Evolutionary conservation across 2,797 vertebrate genomes (phyloP).

Genomic region (Triplophysa bombifrons): DNA sequence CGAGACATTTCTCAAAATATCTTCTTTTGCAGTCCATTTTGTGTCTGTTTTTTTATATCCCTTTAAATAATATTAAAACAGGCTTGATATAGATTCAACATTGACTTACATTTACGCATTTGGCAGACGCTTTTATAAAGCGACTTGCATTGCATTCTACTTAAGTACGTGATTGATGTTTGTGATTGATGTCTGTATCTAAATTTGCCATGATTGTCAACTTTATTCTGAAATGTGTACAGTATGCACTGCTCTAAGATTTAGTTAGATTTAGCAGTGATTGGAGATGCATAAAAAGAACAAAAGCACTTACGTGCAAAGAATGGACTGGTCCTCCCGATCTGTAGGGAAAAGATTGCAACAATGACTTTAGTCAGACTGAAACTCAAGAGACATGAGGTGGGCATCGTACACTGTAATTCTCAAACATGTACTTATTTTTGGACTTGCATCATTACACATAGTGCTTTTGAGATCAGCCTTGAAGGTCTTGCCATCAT

Average conservation of each 20-base stretch:
- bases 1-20: too few species aligned
- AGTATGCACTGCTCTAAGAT: background rate
- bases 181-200: too few species aligned
- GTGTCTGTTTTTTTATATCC: too few species aligned
- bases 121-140: too few species aligned
- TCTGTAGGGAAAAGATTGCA: slow-evolving; percentile 76
- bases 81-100: background rate
- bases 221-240: background rate
- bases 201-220: too few species aligned
- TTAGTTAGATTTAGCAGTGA: background rate
- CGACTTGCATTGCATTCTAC: too few species aligned
- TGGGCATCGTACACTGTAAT: background rate
- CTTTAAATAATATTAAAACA: background rate
- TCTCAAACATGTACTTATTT: background rate
- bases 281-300: background rate
- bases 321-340: slow-evolving; percentile 95
- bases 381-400: background rate
- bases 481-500: background rate
- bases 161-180: too few species aligned
- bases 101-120: too few species aligned
- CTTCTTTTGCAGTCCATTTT: too few species aligned
- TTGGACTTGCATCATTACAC: background rate
- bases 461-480: background rate
- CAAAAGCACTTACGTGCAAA: slow-evolving; percentile 92
- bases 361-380: background rate